A percentile compares a stretch with the other conserved stretches of the same genome.
Conservation (phyloP, 2,797 vertebrate species). For the Delichon dasypus region DNA sequence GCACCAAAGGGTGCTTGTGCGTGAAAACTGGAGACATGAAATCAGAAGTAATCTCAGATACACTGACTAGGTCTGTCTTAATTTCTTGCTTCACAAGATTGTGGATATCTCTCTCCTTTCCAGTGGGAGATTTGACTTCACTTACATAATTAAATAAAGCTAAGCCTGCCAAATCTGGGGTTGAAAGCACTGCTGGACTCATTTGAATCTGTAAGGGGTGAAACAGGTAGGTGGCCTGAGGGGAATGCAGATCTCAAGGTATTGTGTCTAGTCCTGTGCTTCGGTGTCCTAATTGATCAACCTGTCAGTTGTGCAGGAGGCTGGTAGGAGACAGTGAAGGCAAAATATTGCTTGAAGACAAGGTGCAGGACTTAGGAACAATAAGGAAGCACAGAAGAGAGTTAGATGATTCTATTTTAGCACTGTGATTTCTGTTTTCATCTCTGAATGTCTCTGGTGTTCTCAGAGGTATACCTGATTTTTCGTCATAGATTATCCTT, state of each 20-base stretch:
- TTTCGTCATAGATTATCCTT: background rate
- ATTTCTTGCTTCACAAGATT: background rate
- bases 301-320: background rate
- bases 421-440: background rate
- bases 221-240: background rate
- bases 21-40: background rate
- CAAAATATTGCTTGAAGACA: background rate
- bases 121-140: background rate
- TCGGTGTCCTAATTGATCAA: background rate
- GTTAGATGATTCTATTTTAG: background rate
- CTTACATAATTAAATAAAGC: background rate
- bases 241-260: background rate
- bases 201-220: background rate
- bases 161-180: background rate
- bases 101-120: background rate
- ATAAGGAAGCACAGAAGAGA: background rate
- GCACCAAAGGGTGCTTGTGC: background rate
- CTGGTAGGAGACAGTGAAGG: background rate
- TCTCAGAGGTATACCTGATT: background rate
- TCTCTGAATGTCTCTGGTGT: background rate
- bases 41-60: background rate
- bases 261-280: background rate
- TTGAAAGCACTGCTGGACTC: background rate
- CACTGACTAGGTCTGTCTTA: accelerated
- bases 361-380: background rate